phyloP scores from a whole-genome alignment of 2,797 vertebrate species.

The Melopsittacus undulatus region DNA sequence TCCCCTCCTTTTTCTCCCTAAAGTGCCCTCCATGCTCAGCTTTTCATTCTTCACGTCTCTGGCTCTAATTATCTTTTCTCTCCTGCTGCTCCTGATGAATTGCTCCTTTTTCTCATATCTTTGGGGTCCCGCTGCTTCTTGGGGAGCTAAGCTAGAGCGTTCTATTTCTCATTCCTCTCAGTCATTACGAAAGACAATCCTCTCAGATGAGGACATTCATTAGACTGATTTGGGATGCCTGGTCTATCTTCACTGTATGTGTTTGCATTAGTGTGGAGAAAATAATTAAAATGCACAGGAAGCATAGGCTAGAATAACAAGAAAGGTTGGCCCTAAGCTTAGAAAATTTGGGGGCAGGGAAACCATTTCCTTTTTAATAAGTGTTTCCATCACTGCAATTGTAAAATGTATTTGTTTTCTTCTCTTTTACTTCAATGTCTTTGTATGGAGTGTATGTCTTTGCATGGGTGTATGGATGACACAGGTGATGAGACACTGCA shows the following conservation, averaged over 20 bases:
- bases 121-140: constrained; percentile 41
- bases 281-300: constrained; percentile 36
- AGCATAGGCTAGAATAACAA: constrained; percentile 15
- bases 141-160: constrained; percentile 22
- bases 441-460: background rate
- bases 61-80: constrained; percentile 66
- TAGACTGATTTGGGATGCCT: constrained; percentile 48
- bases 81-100: constrained; percentile 70
- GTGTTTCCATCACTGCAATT: background rate
- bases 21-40: constrained; percentile 51
- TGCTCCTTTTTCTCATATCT: constrained; percentile 14
- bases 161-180: constrained; percentile 38
- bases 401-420: background rate
- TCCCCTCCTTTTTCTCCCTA: constrained; percentile 43
- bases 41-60: constrained; percentile 35
- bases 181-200: constrained; percentile 48
- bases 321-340: background rate
- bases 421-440: background rate
- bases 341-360: constrained; percentile 2
- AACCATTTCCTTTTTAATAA: background rate
- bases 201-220: constrained; percentile 53
- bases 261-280: constrained; percentile 16
- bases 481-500: background rate
- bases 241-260: background rate
- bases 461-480: background rate